A percentile compares a stretch with the other conserved stretches of the same genome.
Conservation (phyloP, 2,113 vertebrate species). For the Pungitius pungitius region DNA sequence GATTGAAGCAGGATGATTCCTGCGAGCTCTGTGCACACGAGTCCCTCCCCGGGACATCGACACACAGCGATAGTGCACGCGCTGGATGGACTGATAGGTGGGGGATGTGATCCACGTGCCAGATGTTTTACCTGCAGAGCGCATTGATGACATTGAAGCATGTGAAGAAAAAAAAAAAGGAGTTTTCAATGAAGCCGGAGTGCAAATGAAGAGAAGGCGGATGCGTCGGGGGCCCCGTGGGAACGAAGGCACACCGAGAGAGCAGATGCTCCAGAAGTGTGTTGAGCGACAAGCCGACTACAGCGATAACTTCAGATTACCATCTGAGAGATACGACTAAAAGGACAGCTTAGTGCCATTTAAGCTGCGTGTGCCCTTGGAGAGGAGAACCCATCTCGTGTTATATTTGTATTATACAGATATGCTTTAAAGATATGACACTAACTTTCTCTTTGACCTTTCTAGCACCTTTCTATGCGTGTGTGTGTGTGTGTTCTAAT, state of each 20-base stretch:
- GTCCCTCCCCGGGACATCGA: conserved; percentile 15
- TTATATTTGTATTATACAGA: too few species aligned
- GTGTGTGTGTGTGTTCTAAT: too few species aligned
- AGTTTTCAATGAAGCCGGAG: background rate
- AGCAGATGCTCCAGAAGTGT: background rate
- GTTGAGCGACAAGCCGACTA: background rate
- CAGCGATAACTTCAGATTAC: background rate
- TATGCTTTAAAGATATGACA: too few species aligned
- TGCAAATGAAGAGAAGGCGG: background rate
- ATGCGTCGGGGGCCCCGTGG: background rate
- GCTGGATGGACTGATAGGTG: conserved; percentile 1
- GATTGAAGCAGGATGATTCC: conserved; percentile 46
- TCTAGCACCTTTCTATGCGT: too few species aligned
- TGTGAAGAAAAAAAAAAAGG: conserved; percentile 1
- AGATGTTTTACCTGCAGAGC: background rate
- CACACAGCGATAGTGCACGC: background rate
- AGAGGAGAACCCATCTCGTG: background rate
- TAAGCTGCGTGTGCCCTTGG: background rate
- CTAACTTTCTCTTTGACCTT: too few species aligned
- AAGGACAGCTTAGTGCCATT: background rate
- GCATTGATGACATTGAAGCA: background rate
- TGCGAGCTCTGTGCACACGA: conserved; percentile 14
- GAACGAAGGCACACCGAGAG: background rate
- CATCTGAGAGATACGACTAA: background rate
- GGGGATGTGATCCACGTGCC: background rate